A percentile compares a stretch with the other conserved stretches of the same genome.
These are phyloP conservation scores for Pectinophora gossypiella DNA, from an alignment of 1,140 invertebrate genomes.

Conservation along the genomic window DNA sequence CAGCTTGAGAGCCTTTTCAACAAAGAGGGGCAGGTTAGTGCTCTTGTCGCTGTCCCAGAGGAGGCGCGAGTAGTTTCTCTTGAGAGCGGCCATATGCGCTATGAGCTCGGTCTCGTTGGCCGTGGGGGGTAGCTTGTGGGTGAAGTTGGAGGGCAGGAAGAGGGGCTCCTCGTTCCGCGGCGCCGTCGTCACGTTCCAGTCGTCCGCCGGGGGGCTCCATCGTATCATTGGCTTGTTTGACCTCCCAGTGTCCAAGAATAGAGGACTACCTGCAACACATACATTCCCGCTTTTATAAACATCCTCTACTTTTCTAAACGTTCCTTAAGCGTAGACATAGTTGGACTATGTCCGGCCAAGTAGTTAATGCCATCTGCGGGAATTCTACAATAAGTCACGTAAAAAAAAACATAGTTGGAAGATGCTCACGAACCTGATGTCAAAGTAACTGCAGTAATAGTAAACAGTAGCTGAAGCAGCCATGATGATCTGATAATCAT, in stretches of 20 bases:
- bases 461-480: conserved; percentile 36
- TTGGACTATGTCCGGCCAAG: too few species aligned
- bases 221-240: conserved; percentile 64
- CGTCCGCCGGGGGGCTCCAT: conserved; percentile 75
- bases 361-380: too few species aligned
- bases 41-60: conserved; percentile 83
- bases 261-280: conserved; percentile 57
- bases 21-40: conserved; percentile 83
- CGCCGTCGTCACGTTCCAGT: conserved; percentile 71
- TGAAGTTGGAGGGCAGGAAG: conserved; percentile 71
- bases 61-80: conserved; percentile 78
- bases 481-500: conserved; percentile 66
- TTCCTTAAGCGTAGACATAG: too few species aligned
- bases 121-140: conserved; percentile 67
- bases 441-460: conserved; percentile 19
- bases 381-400: too few species aligned
- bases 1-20: conserved; percentile 88
- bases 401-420: not conserved
- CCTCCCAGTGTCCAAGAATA: conserved; percentile 51
- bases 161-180: conserved; percentile 74
- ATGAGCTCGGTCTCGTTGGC: conserved; percentile 75
- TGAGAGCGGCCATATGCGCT: conserved; percentile 66
- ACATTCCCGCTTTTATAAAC: not conserved
- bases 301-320: too few species aligned
- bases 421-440: conserved; percentile 35